Conservation (phyloP, 2,888 invertebrate species). For the Coelinius sp. region DNA sequence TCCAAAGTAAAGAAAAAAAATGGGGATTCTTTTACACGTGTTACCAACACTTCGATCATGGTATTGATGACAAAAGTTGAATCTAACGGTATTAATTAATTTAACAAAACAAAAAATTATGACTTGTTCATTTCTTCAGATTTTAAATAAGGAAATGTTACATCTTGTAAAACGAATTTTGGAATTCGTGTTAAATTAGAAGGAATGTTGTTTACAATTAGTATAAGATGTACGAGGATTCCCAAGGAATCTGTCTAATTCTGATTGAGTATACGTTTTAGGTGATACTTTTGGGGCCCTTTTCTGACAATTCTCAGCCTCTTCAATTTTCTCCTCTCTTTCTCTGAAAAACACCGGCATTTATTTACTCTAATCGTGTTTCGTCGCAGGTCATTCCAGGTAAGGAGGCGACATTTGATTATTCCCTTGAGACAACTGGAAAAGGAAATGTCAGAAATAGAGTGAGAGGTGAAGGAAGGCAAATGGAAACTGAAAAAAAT, state of each 20-base stretch:
- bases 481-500: neutral
- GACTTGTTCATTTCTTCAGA: no score
- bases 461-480: neutral
- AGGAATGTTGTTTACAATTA: neutral
- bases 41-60: no score
- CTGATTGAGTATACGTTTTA: neutral
- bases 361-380: constrained; percentile 19
- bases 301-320: constrained; percentile 18
- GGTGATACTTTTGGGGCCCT: neutral
- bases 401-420: constrained; percentile 24
- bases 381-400: constrained; percentile 24
- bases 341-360: constrained; percentile 2
- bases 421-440: constrained; percentile 12
- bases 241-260: neutral
- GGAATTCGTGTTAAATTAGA: neutral
- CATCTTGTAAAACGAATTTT: no score
- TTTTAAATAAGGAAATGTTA: no score
- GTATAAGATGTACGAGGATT: neutral
- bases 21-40: no score
- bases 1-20: no score
- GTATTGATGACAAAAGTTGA: no score
- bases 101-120: no score
- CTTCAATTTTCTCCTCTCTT: neutral
- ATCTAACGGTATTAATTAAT: no score
- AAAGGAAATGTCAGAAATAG: neutral